These are phyloP conservation scores for Rhopilema esculentum DNA, from an alignment of 30 jellyfish, hydroid and myxozoan species.

Conservation along the genomic window DNA sequence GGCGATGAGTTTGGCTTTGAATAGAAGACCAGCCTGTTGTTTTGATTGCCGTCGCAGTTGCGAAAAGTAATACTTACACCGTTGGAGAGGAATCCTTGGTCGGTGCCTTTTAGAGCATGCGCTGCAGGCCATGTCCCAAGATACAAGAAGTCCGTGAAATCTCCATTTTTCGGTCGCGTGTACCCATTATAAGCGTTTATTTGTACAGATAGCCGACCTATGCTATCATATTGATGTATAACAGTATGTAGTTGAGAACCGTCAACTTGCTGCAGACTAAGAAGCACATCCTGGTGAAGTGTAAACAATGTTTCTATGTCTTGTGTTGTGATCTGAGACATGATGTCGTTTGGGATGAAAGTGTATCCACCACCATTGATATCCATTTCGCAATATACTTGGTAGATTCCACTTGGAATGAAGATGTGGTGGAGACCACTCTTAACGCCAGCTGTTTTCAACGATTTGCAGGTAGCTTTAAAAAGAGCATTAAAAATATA, in stretches of 20 bases:
- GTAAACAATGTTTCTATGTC: conserved; percentile 40
- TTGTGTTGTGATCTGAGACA: conserved; percentile 3
- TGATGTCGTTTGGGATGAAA: conserved; percentile 19
- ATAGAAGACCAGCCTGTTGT: conserved; percentile 15
- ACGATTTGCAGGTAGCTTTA: conserved; percentile 43
- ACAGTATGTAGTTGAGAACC: conserved; percentile 64
- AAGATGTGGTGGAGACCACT: conserved; percentile 18
- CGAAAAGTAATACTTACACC: background rate
- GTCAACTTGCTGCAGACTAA: conserved; percentile 17
- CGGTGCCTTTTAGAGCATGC: conserved; percentile 6
- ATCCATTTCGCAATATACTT: conserved; percentile 53
- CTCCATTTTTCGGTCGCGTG: conserved; percentile 21
- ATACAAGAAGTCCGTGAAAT: conserved; percentile 20
- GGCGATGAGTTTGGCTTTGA: background rate
- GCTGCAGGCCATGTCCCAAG: conserved; percentile 30
- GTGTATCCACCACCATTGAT: conserved; percentile 69
- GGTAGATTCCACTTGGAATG: conserved; percentile 37
- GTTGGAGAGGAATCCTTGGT: conserved; percentile 36
- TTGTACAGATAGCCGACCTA: conserved; percentile 40
- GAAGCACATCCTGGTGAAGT: conserved; percentile 18
- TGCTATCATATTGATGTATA: conserved; percentile 4
- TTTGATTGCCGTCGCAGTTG: conserved; percentile 43
- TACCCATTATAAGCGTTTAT: conserved; percentile 3
- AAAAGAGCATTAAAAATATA: background rate
- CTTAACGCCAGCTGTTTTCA: background rate